phyloP scores from a whole-genome alignment of 2,888 invertebrate species.

The Drosophila imparisetae region DNA sequence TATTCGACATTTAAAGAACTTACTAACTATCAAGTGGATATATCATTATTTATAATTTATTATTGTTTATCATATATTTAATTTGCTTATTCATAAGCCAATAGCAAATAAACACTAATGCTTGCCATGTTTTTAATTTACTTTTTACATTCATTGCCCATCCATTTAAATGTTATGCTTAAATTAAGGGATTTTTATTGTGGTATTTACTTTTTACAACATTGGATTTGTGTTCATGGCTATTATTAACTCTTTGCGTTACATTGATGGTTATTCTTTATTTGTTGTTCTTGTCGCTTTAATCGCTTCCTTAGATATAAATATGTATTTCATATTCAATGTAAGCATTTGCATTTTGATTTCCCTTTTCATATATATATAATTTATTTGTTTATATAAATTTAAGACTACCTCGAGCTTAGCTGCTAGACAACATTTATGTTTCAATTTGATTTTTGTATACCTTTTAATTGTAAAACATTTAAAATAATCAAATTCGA shows the following conservation, averaged over 20 bases:
- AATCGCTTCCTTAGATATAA: conserved; percentile 58
- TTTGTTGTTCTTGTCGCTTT: conserved; percentile 21
- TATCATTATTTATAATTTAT: conserved; percentile 62
- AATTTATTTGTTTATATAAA: conserved; percentile 26
- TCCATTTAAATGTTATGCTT: conserved; percentile 37
- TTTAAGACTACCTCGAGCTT: conserved; percentile 40
- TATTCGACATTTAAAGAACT: not conserved
- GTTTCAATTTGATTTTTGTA: conserved; percentile 22
- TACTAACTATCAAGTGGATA: not conserved
- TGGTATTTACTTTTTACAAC: conserved; percentile 58
- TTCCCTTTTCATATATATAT: conserved; percentile 13
- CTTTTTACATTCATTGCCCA: conserved; percentile 58
- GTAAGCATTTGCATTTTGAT: conserved; percentile 37
- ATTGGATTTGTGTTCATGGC: conserved; percentile 19
- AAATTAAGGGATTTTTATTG: conserved; percentile 33
- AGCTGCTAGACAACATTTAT: conserved; percentile 58
- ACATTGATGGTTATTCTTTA: conserved; percentile 31
- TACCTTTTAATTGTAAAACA: conserved; percentile 20
- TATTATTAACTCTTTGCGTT: conserved; percentile 24
- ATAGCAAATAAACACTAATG: conserved; percentile 56
- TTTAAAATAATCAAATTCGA: conserved; percentile 20
- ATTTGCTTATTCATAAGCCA: conserved; percentile 53
- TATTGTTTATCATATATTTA: conserved; percentile 66
- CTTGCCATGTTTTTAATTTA: conserved; percentile 45
- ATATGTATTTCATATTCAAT: conserved; percentile 66